These are phyloP conservation scores for Nomada lathburiana DNA, from an alignment of 2,888 invertebrate genomes.

Conservation along the genomic window DNA sequence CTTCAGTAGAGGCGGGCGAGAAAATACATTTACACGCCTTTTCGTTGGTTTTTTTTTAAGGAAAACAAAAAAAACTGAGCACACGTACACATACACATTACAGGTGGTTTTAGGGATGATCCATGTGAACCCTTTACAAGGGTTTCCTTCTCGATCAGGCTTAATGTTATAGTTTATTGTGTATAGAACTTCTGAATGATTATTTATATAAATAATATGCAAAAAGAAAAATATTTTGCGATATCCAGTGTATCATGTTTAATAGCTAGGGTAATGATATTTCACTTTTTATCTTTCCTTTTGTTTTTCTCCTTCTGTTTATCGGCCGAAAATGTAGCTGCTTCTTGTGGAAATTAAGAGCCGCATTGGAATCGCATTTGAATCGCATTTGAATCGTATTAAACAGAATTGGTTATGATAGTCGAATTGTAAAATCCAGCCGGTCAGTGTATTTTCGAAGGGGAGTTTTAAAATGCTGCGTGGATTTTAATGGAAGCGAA, in stretches of 20 bases:
- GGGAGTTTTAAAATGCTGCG: background rate
- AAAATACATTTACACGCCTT: conserved; percentile 10
- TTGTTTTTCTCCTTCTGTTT: background rate
- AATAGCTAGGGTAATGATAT: background rate
- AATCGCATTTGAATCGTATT: background rate
- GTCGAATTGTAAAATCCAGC: too few species aligned
- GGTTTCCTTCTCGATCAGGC: conserved; percentile 26
- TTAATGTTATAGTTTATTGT: background rate
- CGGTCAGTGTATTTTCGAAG: background rate
- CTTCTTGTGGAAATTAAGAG: background rate
- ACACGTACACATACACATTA: background rate
- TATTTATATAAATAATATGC: background rate
- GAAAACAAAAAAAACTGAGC: background rate
- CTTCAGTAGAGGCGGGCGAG: conserved; percentile 50
- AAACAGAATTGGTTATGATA: background rate
- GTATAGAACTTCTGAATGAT: background rate
- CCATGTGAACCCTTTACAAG: conserved; percentile 20
- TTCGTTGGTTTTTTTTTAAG: conserved; percentile 1
- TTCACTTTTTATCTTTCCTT: background rate
- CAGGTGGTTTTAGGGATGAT: conserved; percentile 16
- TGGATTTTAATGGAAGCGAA: background rate
- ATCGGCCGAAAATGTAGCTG: background rate
- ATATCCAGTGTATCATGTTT: background rate
- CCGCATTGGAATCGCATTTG: background rate
- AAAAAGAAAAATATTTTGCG: background rate